Evolutionary conservation across 2,888 invertebrate genomes (phyloP).

Genomic region (Cosmia trapezina): DNA sequence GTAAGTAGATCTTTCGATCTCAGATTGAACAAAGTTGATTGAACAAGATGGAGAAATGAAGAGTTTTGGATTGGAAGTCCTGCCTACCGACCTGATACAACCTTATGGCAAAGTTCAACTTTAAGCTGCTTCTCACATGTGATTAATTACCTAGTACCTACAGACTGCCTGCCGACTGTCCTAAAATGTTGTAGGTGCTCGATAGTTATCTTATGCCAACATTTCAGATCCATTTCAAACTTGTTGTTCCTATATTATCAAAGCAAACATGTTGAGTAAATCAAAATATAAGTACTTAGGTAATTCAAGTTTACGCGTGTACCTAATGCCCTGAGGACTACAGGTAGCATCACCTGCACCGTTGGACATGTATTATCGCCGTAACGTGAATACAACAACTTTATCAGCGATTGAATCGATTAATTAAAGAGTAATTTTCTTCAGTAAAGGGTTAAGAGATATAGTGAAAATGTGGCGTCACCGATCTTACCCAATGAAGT

Average conservation of each 20-base stretch:
- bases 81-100: background rate
- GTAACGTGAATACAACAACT: slow-evolving; percentile 19
- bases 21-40: background rate
- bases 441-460: background rate
- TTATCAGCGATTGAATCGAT: slow-evolving; percentile 20
- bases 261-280: slow-evolving; percentile 6
- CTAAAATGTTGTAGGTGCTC: background rate
- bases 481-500: background rate
- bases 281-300: slow-evolving; percentile 25
- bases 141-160: background rate
- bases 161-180: background rate
- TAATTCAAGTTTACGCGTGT: slow-evolving; percentile 15
- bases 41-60: background rate
- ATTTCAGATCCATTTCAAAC: slow-evolving; percentile 6
- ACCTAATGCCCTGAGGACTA: slow-evolving; percentile 8
- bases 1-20: background rate
- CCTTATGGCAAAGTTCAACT: background rate
- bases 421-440: slow-evolving; percentile 7
- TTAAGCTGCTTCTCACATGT: background rate
- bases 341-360: slow-evolving; percentile 22
- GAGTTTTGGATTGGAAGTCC: background rate
- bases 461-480: background rate
- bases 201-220: background rate
- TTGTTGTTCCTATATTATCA: slow-evolving; percentile 2
- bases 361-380: slow-evolving; percentile 19